Percentiles rank a stretch among this genome's conserved stretches.
Conservation (phyloP, 2,113 vertebrate genomes). For the Pristiophorus japonicus region DNA sequence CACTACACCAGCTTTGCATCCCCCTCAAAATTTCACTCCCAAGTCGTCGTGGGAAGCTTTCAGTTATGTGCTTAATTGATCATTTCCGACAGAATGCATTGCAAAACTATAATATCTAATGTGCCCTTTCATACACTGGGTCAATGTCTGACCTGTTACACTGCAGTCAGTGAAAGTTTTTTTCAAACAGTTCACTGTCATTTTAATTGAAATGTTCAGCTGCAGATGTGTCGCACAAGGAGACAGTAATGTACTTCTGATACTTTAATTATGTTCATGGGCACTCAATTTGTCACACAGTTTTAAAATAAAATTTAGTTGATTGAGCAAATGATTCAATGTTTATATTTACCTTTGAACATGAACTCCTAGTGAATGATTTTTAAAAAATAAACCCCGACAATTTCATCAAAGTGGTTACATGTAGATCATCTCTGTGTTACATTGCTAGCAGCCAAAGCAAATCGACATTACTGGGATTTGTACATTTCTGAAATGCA, state of each 20-base stretch:
- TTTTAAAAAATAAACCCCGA: neutral
- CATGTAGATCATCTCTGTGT: neutral
- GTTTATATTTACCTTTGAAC: neutral
- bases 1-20: neutral
- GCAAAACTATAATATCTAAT: neutral
- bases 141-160: neutral
- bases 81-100: neutral
- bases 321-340: neutral
- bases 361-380: neutral
- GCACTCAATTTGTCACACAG: neutral
- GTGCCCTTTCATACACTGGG: neutral
- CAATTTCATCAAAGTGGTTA: neutral
- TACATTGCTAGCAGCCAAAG: neutral
- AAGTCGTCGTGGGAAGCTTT: neutral
- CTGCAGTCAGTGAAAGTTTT: neutral
- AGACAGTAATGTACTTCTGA: neutral
- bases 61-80: neutral
- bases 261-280: neutral
- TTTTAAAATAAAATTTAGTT: neutral
- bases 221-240: neutral
- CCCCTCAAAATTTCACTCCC: neutral
- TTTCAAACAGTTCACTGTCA: neutral
- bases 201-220: neutral
- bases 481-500: neutral
- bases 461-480: neutral